These are phyloP conservation scores for Eledona agricola DNA, from an alignment of 2,888 invertebrate genomes.

Conservation along the genomic window DNA sequence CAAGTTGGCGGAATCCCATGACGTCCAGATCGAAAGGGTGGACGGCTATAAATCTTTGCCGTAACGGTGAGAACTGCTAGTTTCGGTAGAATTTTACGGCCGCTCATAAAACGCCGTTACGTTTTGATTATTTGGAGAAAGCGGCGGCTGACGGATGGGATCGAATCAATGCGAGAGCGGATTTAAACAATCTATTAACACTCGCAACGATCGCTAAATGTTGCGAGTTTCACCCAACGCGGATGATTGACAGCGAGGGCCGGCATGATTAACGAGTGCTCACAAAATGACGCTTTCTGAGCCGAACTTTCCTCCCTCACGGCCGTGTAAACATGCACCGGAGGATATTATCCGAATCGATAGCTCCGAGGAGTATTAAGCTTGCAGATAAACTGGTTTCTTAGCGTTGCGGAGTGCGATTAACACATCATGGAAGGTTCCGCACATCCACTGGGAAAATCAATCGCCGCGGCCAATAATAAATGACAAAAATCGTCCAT, in stretches of 20 bases:
- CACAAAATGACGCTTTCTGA: conserved; percentile 62
- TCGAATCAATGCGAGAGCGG: conserved; percentile 4
- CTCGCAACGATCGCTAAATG: conserved; percentile 50
- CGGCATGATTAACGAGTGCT: conserved; percentile 62
- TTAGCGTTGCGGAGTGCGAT: conserved; percentile 48
- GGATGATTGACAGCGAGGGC: conserved; percentile 63
- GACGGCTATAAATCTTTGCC: conserved; percentile 21
- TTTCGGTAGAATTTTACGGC: conserved; percentile 18
- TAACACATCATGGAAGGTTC: conserved; percentile 60
- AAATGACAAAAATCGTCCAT: conserved; percentile 65
- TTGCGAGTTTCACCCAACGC: conserved; percentile 50
- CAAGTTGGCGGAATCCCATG: too few relatives aligned
- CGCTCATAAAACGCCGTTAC: conserved; percentile 18
- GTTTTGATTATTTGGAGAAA: conserved; percentile 1
- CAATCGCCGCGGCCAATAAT: conserved; percentile 62
- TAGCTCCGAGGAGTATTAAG: too few relatives aligned
- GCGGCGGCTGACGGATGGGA: conserved; percentile 7
- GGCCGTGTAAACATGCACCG: conserved; percentile 44
- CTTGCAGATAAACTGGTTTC: too few relatives aligned
- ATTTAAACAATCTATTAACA: conserved; percentile 43
- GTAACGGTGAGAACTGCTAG: conserved; percentile 23
- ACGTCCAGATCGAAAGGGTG: too few relatives aligned
- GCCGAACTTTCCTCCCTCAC: conserved; percentile 53
- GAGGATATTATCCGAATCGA: conserved; percentile 43
- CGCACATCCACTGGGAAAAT: conserved; percentile 60